These are phyloP conservation scores for Neotoxoptera formosana DNA, from an alignment of 1,140 invertebrate species.

Conservation along the genomic window DNA sequence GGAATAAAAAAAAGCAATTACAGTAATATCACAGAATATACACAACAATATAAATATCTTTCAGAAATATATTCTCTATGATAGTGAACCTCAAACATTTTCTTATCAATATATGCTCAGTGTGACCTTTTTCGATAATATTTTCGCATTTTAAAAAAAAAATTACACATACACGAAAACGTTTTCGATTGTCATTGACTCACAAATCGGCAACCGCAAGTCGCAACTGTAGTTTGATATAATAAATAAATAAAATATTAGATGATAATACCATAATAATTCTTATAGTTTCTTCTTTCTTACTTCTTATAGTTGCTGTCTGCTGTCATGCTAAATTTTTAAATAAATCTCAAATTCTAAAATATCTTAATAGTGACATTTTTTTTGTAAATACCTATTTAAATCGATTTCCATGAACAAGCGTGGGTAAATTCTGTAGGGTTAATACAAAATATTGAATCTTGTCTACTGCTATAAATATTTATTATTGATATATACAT, in stretches of 20 bases:
- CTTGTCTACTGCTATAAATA: not conserved
- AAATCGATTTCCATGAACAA: not conserved
- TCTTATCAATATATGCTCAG: not conserved
- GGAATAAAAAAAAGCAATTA: no score
- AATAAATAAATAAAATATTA: not conserved
- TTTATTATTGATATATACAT: not conserved
- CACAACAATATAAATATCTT: no score
- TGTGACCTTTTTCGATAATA: not conserved
- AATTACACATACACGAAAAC: not conserved
- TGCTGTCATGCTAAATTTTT: no score
- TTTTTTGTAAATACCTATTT: not conserved
- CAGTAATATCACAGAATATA: no score
- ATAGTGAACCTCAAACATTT: no score
- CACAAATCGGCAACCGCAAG: not conserved
- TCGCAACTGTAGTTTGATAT: not conserved
- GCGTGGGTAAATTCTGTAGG: not conserved
- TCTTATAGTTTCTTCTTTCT: no score
- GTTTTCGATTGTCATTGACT: constrained; percentile 26
- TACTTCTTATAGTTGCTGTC: no score
- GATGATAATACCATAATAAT: no score
- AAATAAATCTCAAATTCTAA: not conserved
- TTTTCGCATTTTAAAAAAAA: not conserved
- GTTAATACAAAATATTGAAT: not conserved
- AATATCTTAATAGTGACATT: not conserved
- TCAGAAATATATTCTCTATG: no score